Evolutionary conservation across 2,888 invertebrate species (phyloP).

Genomic region (Seladonia tumulorum): DNA sequence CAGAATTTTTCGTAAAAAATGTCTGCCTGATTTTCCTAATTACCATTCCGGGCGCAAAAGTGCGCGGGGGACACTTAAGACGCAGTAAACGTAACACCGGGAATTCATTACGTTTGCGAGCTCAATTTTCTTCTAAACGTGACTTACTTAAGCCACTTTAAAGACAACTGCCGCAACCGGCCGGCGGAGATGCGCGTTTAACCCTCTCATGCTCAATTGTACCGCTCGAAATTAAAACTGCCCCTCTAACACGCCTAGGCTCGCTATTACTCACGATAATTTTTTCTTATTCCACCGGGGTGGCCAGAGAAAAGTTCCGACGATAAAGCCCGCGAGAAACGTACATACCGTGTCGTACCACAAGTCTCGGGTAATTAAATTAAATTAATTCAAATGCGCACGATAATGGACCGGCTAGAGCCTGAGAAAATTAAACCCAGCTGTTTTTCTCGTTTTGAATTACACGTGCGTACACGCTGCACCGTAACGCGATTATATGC

Average conservation of each 20-base stretch:
- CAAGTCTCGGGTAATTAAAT: constrained; percentile 36
- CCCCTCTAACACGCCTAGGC: not conserved
- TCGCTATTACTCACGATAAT: constrained; percentile 29
- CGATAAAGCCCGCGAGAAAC: constrained; percentile 13
- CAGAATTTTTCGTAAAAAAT: not conserved
- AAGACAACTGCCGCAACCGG: constrained; percentile 52
- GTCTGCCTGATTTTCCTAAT: not conserved
- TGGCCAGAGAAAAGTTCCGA: not conserved
- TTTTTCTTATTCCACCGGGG: constrained; percentile 20
- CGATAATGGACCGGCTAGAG: constrained; percentile 27
- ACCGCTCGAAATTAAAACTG: constrained; percentile 47
- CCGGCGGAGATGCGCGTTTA: constrained; percentile 40
- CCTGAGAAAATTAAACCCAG: constrained; percentile 19
- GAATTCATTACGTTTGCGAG: constrained; percentile 45
- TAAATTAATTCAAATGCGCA: constrained; percentile 44
- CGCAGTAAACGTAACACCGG: constrained; percentile 34
- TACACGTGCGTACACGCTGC: constrained; percentile 23
- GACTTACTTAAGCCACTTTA: constrained; percentile 57
- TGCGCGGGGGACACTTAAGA: constrained; percentile 3
- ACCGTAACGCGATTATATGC: not conserved
- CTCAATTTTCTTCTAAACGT: constrained; percentile 51
- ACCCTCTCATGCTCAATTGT: constrained; percentile 37
- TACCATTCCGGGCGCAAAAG: not conserved
- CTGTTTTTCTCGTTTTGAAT: not conserved
- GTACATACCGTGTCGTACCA: constrained; percentile 21